Evolutionary conservation across 2,113 vertebrate species (phyloP), one percentile per base, ranked within the genome.

Genomic region (Anolis sagrei): DNA sequence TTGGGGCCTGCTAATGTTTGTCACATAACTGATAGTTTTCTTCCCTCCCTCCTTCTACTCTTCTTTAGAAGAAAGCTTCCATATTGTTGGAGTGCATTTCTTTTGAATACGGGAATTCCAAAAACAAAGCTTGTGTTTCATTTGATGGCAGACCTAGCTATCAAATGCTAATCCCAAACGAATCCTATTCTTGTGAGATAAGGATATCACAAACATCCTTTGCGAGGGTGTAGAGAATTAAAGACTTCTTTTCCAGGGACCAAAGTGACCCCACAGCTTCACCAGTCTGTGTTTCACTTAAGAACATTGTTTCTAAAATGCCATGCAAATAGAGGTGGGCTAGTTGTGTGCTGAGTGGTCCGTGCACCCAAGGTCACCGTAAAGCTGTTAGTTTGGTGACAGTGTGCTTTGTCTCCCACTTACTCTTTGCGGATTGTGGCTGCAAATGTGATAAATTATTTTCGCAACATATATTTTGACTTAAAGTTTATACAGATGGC

Each of bases 351-450:
- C 13, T 62, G 88, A 92, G 90, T 87, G 94, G 91, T 91, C 85
- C 85, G 91, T 86, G 86, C 88, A 89, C 91, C 86, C 94, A 88
- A 96, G 93, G 93, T 96, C 92, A 93, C 88, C 68, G 73, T 92
- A 90, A 93, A 91, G 86, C 88, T 94, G 49, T 95, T 94, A 92
- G 77, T 79, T 91, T 92, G 89, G 89, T 92, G 75, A 86, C 81
- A 88, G 11, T 91, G 86, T 90, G 76, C 80, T 93, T 95, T 94
- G 89, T 93, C 95, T 91, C 87, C 91, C 85, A 74, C 86, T 62
- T 85, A 89, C 94, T 83, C 84, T 90, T 93, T 87, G 91, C 85
- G 86, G 92, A 75, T 83, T 66, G 44, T 89, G 89, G 85, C 88
- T 89, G 19, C 25, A 64, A 64, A 64, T 64, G 64, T 29, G 29